phyloP scores from a whole-genome alignment of 2,888 invertebrate genomes.

The Doris montereyensis region DNA sequence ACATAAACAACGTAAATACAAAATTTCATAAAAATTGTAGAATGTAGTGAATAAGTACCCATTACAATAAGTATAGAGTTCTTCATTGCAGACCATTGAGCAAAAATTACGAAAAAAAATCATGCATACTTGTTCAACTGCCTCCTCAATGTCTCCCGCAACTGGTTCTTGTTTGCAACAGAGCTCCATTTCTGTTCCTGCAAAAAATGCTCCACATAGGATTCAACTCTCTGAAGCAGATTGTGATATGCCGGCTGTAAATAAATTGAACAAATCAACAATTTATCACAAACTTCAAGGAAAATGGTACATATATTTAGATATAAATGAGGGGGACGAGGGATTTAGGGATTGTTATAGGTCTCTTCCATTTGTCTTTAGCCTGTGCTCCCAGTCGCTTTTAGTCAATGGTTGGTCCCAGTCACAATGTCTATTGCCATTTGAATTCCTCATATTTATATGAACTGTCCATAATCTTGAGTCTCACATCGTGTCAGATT shows the following conservation, averaged over 20 bases:
- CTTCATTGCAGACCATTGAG: neutral
- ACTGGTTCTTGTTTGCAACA: conserved; percentile 91
- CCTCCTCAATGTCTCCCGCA: conserved; percentile 88
- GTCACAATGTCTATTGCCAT: too few relatives aligned
- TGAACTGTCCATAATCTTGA: too few relatives aligned
- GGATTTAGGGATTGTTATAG: too few relatives aligned
- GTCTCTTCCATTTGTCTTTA: too few relatives aligned
- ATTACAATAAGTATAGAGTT: neutral
- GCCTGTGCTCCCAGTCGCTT: too few relatives aligned
- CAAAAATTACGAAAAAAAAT: neutral
- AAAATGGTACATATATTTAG: too few relatives aligned
- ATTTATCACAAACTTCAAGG: too few relatives aligned
- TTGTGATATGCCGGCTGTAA: conserved; percentile 92
- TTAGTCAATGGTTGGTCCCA: too few relatives aligned
- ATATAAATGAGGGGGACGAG: too few relatives aligned
- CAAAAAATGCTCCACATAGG: conserved; percentile 87
- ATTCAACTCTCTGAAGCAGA: conserved; percentile 89
- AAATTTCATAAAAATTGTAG: neutral
- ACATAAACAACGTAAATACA: neutral
- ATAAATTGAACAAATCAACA: too few relatives aligned
- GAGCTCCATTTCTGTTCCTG: conserved; percentile 87
- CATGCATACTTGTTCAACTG: conserved; percentile 85
- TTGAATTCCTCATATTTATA: too few relatives aligned
- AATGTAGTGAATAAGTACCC: neutral
- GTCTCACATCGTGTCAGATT: too few relatives aligned